A percentile compares a stretch with the other conserved stretches of the same genome.
Conservation (phyloP, 2,113 vertebrate genomes). For the Mustelus asterias region DNA sequence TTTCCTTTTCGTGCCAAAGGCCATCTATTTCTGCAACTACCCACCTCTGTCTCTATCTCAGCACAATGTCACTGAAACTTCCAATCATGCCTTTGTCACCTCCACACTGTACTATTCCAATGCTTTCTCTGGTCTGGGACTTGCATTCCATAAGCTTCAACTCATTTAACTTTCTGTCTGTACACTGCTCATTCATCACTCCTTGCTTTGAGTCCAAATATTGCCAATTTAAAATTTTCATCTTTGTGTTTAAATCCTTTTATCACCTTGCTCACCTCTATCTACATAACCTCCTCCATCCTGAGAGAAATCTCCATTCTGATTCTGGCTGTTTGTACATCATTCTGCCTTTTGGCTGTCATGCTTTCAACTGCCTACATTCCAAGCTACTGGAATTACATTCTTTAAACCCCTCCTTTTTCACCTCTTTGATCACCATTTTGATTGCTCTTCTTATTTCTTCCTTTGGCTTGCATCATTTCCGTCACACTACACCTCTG, state of each 20-base stretch:
- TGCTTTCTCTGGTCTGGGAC: background rate
- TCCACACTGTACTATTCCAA: background rate
- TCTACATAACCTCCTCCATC: background rate
- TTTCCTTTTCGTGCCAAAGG: background rate
- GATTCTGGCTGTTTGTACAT: background rate
- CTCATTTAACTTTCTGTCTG: background rate
- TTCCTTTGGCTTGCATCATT: background rate
- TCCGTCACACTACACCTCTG: background rate
- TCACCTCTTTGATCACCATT: background rate
- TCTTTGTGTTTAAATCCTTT: background rate
- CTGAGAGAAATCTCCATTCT: background rate
- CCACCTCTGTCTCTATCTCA: background rate
- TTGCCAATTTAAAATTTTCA: background rate
- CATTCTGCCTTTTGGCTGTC: background rate
- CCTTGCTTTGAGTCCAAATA: background rate
- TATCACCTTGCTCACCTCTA: background rate
- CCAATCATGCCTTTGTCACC: background rate
- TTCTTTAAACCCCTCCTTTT: background rate
- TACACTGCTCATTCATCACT: background rate
- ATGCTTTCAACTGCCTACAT: background rate
- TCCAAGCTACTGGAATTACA: background rate
- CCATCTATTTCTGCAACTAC: background rate
- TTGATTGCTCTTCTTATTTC: background rate
- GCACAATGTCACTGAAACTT: background rate
- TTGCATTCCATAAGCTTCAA: background rate